Evolutionary conservation across 1,140 invertebrate species (phyloP), one percentile per base, ranked within the genome.

Genomic region (Sitophilus oryzae): DNA sequence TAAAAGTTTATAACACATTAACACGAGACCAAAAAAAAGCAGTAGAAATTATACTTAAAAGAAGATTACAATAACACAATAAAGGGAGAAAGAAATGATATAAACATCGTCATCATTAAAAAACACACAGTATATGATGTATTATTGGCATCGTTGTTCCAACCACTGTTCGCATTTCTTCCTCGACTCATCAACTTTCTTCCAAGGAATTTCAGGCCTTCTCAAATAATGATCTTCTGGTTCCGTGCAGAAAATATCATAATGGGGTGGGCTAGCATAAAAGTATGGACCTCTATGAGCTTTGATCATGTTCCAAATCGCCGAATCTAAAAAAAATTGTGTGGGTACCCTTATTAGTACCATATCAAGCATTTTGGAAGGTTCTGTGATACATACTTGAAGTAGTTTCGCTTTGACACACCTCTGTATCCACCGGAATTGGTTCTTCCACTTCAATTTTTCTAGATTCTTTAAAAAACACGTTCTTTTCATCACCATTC

Each of bases 151-250:
- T 34, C 52, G 37, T 37, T 53, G 15, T 9, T 57, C 48, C 50
- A 67, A 42, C 65, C 63, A 67, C 18, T 60, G 51, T 54, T 60
- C 56, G 48, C 62, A 70, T 56, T 70, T 71, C 18, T 52, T n/a
- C 30, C 60, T 59, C 0, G 61, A 63, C 30, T 61, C 37, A 5
- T 69, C 62, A 10, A 69, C 22, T 41, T 54, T 42, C 1, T 52
- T 20, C 62, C 66, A 64, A 14, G 58, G 34, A 14, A 67, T 38
- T 0, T 55, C 11, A 9, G 63, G 60, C 22, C 60, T 55, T 36
- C 61, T 55, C n/a, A 65, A 20, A 59, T 60, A 66, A 25, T 67
- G 62, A 8, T 61, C 51, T 41, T 59, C n/a, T 3, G 42, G 41
- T 30, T 55, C 37, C 40, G 60, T 40, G 9, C 49, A 40, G 49